phyloP scores from a whole-genome alignment of 2,797 vertebrate genomes.

The Philypnodon macrostomus region DNA sequence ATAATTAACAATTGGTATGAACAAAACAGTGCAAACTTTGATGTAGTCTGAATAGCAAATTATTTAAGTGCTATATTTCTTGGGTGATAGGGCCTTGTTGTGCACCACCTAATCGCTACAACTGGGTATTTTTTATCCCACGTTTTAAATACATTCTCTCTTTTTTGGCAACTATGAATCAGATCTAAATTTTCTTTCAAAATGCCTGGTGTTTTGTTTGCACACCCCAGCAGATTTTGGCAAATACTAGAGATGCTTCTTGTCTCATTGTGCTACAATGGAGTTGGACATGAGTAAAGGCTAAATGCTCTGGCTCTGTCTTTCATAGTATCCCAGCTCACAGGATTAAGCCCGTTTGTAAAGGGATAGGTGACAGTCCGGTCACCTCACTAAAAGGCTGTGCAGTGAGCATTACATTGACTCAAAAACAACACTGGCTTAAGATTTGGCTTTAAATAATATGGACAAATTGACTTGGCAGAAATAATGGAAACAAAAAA shows the following conservation, averaged over 20 bases:
- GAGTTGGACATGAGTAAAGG: conserved; percentile 43
- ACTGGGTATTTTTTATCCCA: not conserved
- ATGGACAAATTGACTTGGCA: conserved; percentile 27
- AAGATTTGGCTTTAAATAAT: conserved; percentile 21
- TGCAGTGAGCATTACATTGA: conserved; percentile 3
- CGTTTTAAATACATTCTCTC: conserved; percentile 47
- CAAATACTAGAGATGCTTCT: conserved; percentile 50
- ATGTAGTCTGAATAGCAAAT: no score
- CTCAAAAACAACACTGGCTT: conserved; percentile 21
- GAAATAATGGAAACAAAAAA: conserved; percentile 17
- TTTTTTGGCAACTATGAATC: conserved; percentile 61
- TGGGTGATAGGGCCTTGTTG: no score
- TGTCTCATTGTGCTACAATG: conserved; percentile 34
- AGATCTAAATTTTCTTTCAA: conserved; percentile 38
- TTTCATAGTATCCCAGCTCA: conserved; percentile 25
- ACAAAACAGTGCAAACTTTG: not conserved
- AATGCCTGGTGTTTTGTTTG: conserved; percentile 45
- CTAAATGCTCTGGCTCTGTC: conserved; percentile 49
- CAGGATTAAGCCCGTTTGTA: conserved; percentile 27
- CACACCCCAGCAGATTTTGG: conserved; percentile 51
- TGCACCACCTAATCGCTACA: no score
- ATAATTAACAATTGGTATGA: no score
- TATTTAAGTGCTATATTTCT: no score
- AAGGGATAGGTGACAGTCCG: conserved; percentile 32
- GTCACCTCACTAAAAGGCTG: conserved; percentile 11